Base-by-base conservation (phyloP, 92 coral and sea anemone genomes). In the Scolanthus callimorphus region DNA sequence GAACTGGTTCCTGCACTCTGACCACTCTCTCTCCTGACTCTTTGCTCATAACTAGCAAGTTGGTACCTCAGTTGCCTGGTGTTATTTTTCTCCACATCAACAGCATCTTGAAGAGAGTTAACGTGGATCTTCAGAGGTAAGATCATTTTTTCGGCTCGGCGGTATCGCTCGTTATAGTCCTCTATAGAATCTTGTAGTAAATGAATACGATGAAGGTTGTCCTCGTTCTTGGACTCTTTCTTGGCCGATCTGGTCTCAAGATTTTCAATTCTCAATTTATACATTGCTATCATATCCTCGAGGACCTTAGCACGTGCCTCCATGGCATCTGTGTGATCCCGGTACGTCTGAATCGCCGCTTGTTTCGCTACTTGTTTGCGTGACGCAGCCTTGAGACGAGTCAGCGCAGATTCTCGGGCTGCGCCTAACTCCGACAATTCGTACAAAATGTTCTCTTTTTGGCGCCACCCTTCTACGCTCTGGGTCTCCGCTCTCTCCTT, bases 81-180 rank as follows among this genome's bases (percentile, higher is more conserved):
- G 39, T 62, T 60, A 1, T 76, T 56, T 11, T 67, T 63, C 28
- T 59, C 78, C 25, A 63, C 73, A 13, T 76, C 79, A 1, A 83
- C 24, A 11, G 80, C 72, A 48, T 87, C 86, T 26, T 73, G 86
- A 1, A 87, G 69, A 25, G 82, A 86, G 59, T 69, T 82, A 31
- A 57, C 48, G 63, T 87, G 83, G 46, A 87, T 73, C 71, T 78
- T 83, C 39, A 87, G 27, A 1, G 90, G 96, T 22, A 78, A 67
- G 34, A 73, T 19, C 73, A 79, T 63, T 19, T 76, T 64, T 66
- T 86, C 89, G 4, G 99, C 95, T 27, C 81, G 50, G 44, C 58
- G 65, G 20, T 47, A 78, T 3, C 90, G 64, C 27, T 73, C 86
- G 12, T 67, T 63, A 41, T 62, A 43, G 2, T 79, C 77, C 3